Conservation (phyloP, 2,888 invertebrate species). For the Harpalus rubripes region DNA sequence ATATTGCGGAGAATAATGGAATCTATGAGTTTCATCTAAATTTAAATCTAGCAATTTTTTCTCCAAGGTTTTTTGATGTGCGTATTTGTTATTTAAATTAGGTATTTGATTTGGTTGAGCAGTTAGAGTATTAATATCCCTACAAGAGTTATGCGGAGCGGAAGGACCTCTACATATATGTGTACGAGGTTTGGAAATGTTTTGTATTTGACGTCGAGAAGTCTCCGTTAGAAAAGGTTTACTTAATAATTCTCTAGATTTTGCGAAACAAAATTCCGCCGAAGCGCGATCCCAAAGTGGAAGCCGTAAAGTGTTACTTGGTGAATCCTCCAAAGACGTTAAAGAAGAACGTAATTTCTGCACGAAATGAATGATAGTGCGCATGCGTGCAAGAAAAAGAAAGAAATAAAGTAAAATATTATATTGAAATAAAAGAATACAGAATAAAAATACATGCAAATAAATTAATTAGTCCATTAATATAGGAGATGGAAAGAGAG, state of each 20-base stretch:
- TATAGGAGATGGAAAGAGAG: slow-evolving; percentile 53
- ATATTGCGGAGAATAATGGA: slow-evolving; percentile 71
- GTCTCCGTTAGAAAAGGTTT: slow-evolving; percentile 77
- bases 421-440: slow-evolving; percentile 65
- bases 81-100: slow-evolving; percentile 69
- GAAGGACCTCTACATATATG: slow-evolving; percentile 69
- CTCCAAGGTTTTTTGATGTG: slow-evolving; percentile 70
- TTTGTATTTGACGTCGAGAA: slow-evolving; percentile 17
- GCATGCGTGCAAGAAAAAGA: slow-evolving; percentile 62
- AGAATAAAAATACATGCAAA: slow-evolving; percentile 67
- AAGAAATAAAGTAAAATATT: slow-evolving; percentile 68
- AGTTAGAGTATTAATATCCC: slow-evolving; percentile 72
- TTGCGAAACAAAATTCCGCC: slow-evolving; percentile 86
- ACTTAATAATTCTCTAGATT: slow-evolving; percentile 84
- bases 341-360: slow-evolving; percentile 79
- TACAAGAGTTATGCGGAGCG: slow-evolving; percentile 74
- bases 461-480: slow-evolving; percentile 53
- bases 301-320: slow-evolving; percentile 78
- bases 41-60: slow-evolving; percentile 73
- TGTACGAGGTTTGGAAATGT: slow-evolving; percentile 44
- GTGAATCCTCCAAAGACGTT: slow-evolving; percentile 78
- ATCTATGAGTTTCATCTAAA: slow-evolving; percentile 72
- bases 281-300: slow-evolving; percentile 87
- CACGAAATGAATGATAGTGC: slow-evolving; percentile 65
- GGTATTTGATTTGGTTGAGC: slow-evolving; percentile 59